Evolutionary conservation across 1,140 invertebrate genomes (phyloP), one percentile per base, ranked within the genome.

Genomic region (Caerostris darwini): DNA sequence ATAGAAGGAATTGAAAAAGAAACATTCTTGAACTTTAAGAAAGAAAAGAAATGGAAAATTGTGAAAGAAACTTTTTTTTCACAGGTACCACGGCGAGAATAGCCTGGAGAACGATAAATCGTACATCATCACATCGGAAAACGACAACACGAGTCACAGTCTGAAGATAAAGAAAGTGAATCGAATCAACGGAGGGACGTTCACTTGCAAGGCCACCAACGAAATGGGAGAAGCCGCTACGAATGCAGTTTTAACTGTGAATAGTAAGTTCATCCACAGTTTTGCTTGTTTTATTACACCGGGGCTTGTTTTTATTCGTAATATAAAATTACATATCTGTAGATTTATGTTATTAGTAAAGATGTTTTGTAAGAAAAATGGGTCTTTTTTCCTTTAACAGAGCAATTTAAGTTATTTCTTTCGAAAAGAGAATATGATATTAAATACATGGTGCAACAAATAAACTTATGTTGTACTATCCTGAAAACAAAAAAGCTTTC

Each of bases 141-240:
- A 97, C 54, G 97, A 97, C 19, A 98, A 97, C 6, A 97, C 98
- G 93, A 96, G 97, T 34, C 98, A 97, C 95, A 97, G 97, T 92
- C 95, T 98, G 93, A 97, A 97, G 89, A 94, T 96, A 17, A 94
- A 95, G 50, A 94, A 95, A 59, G 94, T 96, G 0, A 95, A 95
- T 5, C 96, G 98, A 2, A 96, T 96, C 34, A 97, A 97, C 86
- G 96, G 97, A 1, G 96, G 96, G 12, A 95, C 95, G n/a, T 97
- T 96, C 94, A 95, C 95, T 14, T 96, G 96, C 93, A 97, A 97
- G 94, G 96, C 98, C 77, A 97, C 95, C 14, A 97, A 97, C 95
- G 95, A 96, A 94, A 95, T 96, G 90, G 96, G 98, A 96, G 90
- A 97, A 97, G 95, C 96, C 50, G 96, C 97, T 61, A 97, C 97